Evolutionary conservation across 2,113 vertebrate genomes (phyloP).

Genomic region (Mustela lutreola): DNA sequence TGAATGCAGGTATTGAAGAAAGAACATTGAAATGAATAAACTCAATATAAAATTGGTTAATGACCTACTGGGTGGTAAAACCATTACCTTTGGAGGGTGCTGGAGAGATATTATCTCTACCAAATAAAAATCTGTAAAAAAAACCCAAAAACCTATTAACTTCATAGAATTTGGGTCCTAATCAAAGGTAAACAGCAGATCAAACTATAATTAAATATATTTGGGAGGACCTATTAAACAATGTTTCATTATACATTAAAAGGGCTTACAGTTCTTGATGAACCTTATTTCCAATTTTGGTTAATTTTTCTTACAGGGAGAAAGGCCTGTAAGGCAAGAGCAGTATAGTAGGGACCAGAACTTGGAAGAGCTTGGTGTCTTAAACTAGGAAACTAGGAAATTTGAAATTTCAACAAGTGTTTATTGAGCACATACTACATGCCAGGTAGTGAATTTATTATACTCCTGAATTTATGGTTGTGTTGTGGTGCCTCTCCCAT

Average conservation of each 20-base stretch:
- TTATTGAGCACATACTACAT: not conserved
- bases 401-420: not conserved
- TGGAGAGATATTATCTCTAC: not conserved
- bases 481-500: not conserved
- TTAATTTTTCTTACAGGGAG: slow-evolving; percentile 23
- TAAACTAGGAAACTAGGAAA: slow-evolving; percentile 18
- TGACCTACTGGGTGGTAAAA: not conserved
- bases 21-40: not conserved
- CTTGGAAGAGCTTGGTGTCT: slow-evolving; percentile 15
- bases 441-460: not conserved
- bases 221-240: not conserved
- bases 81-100: not conserved
- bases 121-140: not conserved
- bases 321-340: not conserved
- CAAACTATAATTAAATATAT: slow-evolving; percentile 19
- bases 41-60: not conserved
- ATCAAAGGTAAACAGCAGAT: not conserved
- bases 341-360: not conserved
- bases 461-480: not conserved
- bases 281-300: not conserved
- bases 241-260: not conserved
- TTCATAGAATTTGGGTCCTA: slow-evolving; percentile 33
- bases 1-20: not conserved
- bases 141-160: not conserved
- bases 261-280: not conserved